Conservation (phyloP, 2,888 invertebrate species). For the Fabriciana adippe region DNA sequence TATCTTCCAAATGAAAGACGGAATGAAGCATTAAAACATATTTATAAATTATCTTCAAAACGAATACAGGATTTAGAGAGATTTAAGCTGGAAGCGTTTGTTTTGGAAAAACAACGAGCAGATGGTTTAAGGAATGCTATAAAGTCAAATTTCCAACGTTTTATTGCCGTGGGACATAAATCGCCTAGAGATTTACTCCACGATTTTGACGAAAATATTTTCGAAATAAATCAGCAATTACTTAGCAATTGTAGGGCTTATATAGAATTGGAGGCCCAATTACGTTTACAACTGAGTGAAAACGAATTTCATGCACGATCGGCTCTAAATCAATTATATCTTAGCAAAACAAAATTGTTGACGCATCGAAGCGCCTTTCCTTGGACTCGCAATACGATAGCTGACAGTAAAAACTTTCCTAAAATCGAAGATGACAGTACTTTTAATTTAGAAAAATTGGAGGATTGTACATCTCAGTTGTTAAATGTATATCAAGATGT, state of each 20-base stretch:
- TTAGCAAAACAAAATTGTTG: conserved; percentile 45
- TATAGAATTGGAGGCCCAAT: conserved; percentile 57
- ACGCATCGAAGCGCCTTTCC: conserved; percentile 46
- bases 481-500: background rate
- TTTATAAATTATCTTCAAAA: conserved; percentile 47
- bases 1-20: conserved; percentile 44
- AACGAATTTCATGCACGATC: conserved; percentile 51
- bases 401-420: background rate
- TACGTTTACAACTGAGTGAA: conserved; percentile 57
- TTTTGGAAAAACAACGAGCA: conserved; percentile 61
- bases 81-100: conserved; percentile 57
- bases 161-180: conserved; percentile 56
- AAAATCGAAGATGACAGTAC: background rate
- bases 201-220: conserved; percentile 65
- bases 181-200: conserved; percentile 62
- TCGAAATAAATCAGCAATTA: conserved; percentile 68
- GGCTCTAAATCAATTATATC: conserved; percentile 57
- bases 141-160: conserved; percentile 58
- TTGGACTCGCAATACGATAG: conserved; percentile 40
- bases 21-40: conserved; percentile 48
- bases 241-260: conserved; percentile 65
- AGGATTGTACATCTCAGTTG: conserved; percentile 1
- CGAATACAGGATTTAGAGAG: conserved; percentile 50
- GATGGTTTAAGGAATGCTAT: conserved; percentile 56
- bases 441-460: background rate